Evolutionary conservation across 2,113 vertebrate genomes (phyloP), one percentile per base, ranked within the genome.

Genomic region (Pomatorhinus ruficollis): DNA sequence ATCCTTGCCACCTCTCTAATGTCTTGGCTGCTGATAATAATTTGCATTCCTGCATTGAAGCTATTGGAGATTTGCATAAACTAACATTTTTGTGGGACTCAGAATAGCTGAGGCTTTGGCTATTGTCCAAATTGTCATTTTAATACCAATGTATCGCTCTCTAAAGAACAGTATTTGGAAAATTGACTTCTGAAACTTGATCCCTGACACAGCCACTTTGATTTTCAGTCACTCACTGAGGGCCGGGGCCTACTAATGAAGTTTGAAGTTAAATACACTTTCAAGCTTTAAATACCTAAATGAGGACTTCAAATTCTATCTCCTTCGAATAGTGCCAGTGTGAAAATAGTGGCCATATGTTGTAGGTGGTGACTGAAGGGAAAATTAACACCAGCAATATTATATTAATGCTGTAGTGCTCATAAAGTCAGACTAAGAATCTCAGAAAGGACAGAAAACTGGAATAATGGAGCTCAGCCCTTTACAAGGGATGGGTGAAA

Each of bases 141-240:
- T 77, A 88, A 80, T 91, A 91, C 59, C 33, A 31, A 60, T 13
- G 9, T n/a, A 85, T 74, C 4, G 3, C 68, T 83, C 91, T 94
- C 90, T 64, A 68, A 88, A 90, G 95, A 95, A 44, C 71, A 45
- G 15, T 88, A 71, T 88, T 91, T 79, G 78, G 87, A 92, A 95
- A 95, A 96, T 6, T 80, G 82, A n/a, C 83, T 89, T 90, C 64
- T 90, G 40, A 70, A 89, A 77, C 89, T 86, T 65, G 84, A 94
- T 90, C 59, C 37, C 65, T 89, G 72, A 80, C 94, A 14, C 66
- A 91, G 63, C 10, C 52, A 28, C 27, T 92, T 92, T 88, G 94
- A 86, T 90, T 95, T 95, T 93, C 70, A 93, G 84, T 93, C 63
- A 40, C 63, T 96, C 54, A 47, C 47, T 42, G 50, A 74, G 81